phyloP scores from a whole-genome alignment of 1,140 invertebrate genomes.

The Dermatophagoides farinae region DNA sequence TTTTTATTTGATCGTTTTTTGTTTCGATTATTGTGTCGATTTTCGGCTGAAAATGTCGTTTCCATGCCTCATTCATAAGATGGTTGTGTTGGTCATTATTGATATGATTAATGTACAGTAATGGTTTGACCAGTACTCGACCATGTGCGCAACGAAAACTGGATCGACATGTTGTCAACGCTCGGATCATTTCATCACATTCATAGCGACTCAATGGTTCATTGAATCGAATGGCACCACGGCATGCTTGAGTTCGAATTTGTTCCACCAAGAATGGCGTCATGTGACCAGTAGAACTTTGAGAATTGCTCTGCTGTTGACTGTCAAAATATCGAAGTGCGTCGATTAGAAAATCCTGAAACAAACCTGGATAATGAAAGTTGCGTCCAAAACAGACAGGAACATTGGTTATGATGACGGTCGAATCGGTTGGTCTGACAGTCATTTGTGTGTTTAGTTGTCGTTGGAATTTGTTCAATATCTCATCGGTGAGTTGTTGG shows the following conservation, averaged over 20 bases:
- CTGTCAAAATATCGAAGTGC: not conserved
- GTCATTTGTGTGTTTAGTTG: not conserved
- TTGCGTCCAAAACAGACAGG: not conserved
- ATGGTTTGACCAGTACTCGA: not conserved
- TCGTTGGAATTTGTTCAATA: not conserved
- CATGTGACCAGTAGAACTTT: not conserved
- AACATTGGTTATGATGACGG: not conserved
- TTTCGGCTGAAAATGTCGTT: too few species aligned
- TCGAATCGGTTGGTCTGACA: not conserved
- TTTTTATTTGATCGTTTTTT: too few species aligned
- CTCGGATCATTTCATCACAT: not conserved
- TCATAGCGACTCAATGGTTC: not conserved
- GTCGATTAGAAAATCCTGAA: conserved; percentile 1
- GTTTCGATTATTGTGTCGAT: too few species aligned
- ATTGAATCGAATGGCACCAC: conserved; percentile 6
- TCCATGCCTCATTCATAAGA: too few species aligned
- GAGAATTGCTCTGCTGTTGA: not conserved
- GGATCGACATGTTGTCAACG: not conserved
- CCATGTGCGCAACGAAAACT: conserved; percentile 8
- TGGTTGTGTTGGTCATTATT: too few species aligned
- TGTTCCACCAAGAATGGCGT: not conserved
- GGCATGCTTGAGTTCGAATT: not conserved
- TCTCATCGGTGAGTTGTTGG: not conserved
- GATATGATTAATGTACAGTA: not conserved
- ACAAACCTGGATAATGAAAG: not conserved